Percentiles rank a stretch among this genome's conserved stretches.
These are phyloP conservation scores for Brachymystax lenok DNA, from an alignment of 2,797 vertebrate species.

Conservation along the genomic window DNA sequence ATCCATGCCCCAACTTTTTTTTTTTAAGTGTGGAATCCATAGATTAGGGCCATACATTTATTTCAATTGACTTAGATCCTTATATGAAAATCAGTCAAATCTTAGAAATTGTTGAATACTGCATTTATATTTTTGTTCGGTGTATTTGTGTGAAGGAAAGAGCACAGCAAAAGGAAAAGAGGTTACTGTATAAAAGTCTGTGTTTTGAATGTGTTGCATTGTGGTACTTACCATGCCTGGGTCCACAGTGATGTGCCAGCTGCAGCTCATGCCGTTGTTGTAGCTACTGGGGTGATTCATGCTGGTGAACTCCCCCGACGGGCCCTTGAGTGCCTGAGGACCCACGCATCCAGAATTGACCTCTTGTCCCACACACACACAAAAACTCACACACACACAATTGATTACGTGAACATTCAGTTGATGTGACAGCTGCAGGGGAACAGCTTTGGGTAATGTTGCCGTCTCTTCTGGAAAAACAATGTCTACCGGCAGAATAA, in stretches of 20 bases:
- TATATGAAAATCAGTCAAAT: no score
- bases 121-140: no score
- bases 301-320: conserved; percentile 75
- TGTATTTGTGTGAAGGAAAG: no score
- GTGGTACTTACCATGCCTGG: conserved; percentile 69
- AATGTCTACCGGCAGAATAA: conserved; percentile 9
- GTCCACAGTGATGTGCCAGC: conserved; percentile 76
- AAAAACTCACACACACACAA: background rate
- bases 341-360: conserved; percentile 61
- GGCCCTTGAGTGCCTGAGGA: conserved; percentile 59
- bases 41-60: no score
- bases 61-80: no score
- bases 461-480: background rate
- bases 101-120: no score
- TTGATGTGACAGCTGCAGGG: background rate
- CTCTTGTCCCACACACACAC: background rate
- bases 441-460: conserved; percentile 2
- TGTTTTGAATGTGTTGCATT: background rate
- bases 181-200: background rate
- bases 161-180: background rate
- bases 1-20: no score
- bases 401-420: background rate
- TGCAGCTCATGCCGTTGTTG: conserved; percentile 71
- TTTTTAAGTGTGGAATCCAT: no score
- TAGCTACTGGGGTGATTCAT: conserved; percentile 75